A percentile compares a stretch with the other conserved stretches of the same genome.
Evolutionary conservation across 2,888 invertebrate genomes (phyloP).

Genomic region (Mesochorus sp.): DNA sequence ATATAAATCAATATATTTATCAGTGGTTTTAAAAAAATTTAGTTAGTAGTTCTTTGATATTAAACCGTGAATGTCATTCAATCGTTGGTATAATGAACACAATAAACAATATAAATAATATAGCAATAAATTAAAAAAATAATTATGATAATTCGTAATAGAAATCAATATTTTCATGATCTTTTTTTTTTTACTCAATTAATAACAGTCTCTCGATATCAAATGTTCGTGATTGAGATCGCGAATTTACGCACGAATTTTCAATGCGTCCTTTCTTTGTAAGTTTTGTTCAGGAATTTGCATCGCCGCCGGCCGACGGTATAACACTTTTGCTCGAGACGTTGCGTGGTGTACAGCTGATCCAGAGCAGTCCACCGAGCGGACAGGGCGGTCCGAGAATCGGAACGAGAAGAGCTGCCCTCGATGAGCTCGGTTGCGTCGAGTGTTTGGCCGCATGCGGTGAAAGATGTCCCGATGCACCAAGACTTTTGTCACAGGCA

Average conservation of each 20-base stretch:
- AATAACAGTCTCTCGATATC: too few relatives aligned
- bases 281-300: constrained; percentile 97
- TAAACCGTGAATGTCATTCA: too few relatives aligned
- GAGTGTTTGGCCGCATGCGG: constrained; percentile 93
- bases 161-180: too few relatives aligned
- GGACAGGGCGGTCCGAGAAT: constrained; percentile 76
- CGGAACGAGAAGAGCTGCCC: constrained; percentile 86
- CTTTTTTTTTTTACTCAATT: too few relatives aligned
- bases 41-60: too few relatives aligned
- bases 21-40: too few relatives aligned
- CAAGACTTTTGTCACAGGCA: constrained; percentile 89
- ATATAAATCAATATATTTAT: too few relatives aligned
- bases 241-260: background rate
- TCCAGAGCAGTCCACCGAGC: constrained; percentile 86
- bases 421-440: constrained; percentile 94
- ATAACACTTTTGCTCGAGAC: constrained; percentile 92
- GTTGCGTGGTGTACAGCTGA: constrained; percentile 92
- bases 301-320: constrained; percentile 94
- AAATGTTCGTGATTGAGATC: too few relatives aligned
- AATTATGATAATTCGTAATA: too few relatives aligned
- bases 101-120: too few relatives aligned
- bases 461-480: constrained; percentile 90
- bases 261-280: background rate
- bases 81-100: too few relatives aligned
- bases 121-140: too few relatives aligned